Evolutionary conservation across 2,888 invertebrate species (phyloP).

Genomic region (Agonopterix heracliana): DNA sequence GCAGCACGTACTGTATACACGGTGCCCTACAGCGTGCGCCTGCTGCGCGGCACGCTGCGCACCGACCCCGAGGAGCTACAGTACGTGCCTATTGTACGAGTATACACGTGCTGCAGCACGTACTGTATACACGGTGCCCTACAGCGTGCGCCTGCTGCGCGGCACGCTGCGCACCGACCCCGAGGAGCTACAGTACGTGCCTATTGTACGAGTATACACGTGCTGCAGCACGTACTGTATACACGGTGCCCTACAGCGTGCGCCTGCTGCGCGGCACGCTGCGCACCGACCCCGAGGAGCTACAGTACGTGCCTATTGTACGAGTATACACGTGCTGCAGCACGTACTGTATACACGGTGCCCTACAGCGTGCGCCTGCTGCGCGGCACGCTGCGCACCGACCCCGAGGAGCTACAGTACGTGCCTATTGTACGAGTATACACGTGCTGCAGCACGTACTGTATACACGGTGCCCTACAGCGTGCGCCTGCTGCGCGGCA

Average conservation of each 20-base stretch:
- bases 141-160: constrained; percentile 50
- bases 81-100: constrained; percentile 29
- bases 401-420: constrained; percentile 34
- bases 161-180: constrained; percentile 38
- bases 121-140: constrained; percentile 34
- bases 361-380: constrained; percentile 54
- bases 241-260: constrained; percentile 56
- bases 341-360: constrained; percentile 17
- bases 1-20: too few relatives aligned
- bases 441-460: too few relatives aligned
- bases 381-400: constrained; percentile 39
- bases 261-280: constrained; percentile 49
- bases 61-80: constrained; percentile 29
- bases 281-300: constrained; percentile 21
- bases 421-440: constrained; percentile 15
- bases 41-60: constrained; percentile 44
- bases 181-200: constrained; percentile 34
- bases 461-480: constrained; percentile 46
- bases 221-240: too few relatives aligned
- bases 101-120: too few relatives aligned
- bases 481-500: constrained; percentile 50
- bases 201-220: not conserved
- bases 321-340: too few relatives aligned
- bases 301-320: constrained; percentile 36
- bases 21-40: constrained; percentile 54